Evolutionary conservation across 2,888 invertebrate species (phyloP), one percentile per base, ranked within the genome.

Genomic region (Chymomyza procnemis): DNA sequence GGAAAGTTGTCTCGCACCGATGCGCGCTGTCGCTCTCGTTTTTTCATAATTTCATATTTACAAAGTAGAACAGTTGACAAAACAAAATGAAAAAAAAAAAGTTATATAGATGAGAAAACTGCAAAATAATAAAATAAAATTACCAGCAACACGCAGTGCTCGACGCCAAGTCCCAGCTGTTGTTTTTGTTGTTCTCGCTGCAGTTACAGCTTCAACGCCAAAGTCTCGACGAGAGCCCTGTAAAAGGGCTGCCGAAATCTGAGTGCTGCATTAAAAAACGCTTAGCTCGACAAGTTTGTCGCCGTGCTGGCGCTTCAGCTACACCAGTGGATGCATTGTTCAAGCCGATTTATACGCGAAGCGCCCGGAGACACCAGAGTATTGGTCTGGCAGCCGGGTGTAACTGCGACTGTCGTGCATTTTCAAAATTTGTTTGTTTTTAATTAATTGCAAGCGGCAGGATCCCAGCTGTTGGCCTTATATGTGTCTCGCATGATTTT

Each of bases 81-180:
- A 41, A 52, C 50, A 34, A 21, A 14, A 63, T 30, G 47, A 34
- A 12, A 14, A 56, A 48, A 64, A 30, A 48, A 26, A n/a, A n/a
- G n/a, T n/a, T n/a, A 71, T 71, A 26, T 4, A 85, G 85, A 14
- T 47, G 47, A 47, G 48, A 50, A 21, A 85, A 79, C 80, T 76
- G 87, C 82, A 86, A 86, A 86, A 82, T 86, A 86, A 86, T 86
- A 86, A 85, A 87, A 87, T 74, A 76, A 83, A 83, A 85, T 87
- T 86, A 80, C 86, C 74, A 85, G 73, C 61, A 75, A 78, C 79
- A 69, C 63, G 69, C 67, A 70, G 60, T 21, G 52, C 63, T 63
- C 54, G 64, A 26, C 26, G 26, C 26, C 26, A 26, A 26, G 26
- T 26, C 26, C 26, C 26, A 26, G 67, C 65, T 54, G 66, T 48